phyloP scores from a whole-genome alignment of 2,797 vertebrate genomes.

The Denticeps clupeoides region DNA sequence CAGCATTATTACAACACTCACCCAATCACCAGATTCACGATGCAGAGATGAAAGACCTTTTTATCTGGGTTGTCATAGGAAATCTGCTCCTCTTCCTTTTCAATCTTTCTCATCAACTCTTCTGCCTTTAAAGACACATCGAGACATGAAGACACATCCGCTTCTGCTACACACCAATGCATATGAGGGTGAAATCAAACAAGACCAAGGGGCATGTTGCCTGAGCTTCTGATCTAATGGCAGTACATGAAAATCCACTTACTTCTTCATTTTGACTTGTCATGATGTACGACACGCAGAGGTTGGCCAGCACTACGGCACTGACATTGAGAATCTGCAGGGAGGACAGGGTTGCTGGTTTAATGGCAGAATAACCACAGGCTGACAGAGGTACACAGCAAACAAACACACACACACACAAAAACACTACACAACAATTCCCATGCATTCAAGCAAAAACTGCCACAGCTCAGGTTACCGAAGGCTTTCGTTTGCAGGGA shows the following conservation, averaged over 20 bases:
- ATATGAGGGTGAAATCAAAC: background rate
- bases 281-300: constrained; percentile 94
- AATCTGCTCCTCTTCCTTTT: constrained; percentile 90
- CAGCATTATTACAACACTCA: too few species aligned
- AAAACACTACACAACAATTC: constrained; percentile 24
- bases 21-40: constrained; percentile 86
- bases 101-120: constrained; percentile 84
- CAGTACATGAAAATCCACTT: background rate
- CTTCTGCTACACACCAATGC: background rate
- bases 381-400: background rate
- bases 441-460: too few species aligned
- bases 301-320: constrained; percentile 87
- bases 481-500: constrained; percentile 67
- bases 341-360: constrained; percentile 1
- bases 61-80: constrained; percentile 81
- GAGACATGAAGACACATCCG: background rate
- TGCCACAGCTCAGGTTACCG: constrained; percentile 50
- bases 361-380: background rate
- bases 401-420: constrained; percentile 6
- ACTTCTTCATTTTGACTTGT: constrained; percentile 91
- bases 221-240: too few species aligned
- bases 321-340: constrained; percentile 79
- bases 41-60: constrained; percentile 90
- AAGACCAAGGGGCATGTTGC: background rate
- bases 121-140: constrained; percentile 57